Evolutionary conservation across 1,140 invertebrate genomes (phyloP).

Genomic region (Heterodera schachtii): DNA sequence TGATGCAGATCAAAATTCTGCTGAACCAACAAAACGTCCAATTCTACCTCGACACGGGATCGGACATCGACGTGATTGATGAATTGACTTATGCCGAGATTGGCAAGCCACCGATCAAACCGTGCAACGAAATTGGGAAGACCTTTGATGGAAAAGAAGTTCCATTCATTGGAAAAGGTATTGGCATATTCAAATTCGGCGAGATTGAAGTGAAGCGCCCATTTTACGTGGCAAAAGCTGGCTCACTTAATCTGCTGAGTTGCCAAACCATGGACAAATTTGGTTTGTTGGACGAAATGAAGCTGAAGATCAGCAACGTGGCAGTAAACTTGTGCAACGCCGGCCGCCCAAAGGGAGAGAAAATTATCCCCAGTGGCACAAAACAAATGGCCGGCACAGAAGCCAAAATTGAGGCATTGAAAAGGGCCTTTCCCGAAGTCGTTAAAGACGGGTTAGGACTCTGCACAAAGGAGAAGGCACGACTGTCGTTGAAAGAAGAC

Average conservation of each 20-base stretch:
- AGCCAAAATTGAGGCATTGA: background rate
- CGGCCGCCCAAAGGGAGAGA: background rate
- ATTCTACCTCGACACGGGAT: background rate
- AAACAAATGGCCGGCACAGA: background rate
- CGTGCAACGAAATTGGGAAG: background rate
- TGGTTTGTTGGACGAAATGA: background rate
- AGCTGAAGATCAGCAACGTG: background rate
- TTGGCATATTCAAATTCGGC: background rate
- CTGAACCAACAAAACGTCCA: background rate
- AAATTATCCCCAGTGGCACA: background rate
- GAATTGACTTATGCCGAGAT: background rate
- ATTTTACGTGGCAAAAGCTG: background rate
- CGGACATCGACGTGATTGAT: background rate
- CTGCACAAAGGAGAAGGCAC: constrained; percentile 34
- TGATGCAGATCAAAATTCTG: background rate
- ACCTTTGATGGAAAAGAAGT: background rate
- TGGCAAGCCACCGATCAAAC: background rate
- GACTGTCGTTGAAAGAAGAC: constrained; percentile 35
- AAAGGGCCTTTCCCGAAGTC: constrained; percentile 21
- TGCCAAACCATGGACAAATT: background rate
- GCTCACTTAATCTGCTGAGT: background rate
- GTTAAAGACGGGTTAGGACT: constrained; percentile 22
- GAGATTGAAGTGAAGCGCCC: background rate
- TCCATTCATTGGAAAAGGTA: background rate
- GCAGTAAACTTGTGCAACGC: background rate